Base-by-base conservation (phyloP, 1,140 invertebrate genomes). In the Aleiodes sp. region DNA sequence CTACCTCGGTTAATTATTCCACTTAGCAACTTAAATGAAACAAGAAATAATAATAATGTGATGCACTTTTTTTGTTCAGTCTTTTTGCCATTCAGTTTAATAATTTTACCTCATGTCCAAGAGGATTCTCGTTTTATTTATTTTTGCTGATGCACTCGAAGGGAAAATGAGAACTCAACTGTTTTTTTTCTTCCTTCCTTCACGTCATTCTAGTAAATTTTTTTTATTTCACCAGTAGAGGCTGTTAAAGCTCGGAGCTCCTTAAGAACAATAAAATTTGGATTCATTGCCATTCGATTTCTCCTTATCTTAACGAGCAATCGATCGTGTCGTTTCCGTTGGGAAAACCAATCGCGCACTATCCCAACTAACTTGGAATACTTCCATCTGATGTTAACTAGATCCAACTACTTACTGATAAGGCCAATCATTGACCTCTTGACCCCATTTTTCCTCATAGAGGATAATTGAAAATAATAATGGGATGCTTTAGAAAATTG, bases 281-380 rank as follows among this genome's bases (percentile, higher is more conserved):
- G 56, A 59, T 59, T 59, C 56, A 59, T 59, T 59, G 56, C 56
- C 28, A 12, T 33, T 59, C 56, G 56, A 59, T 59, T 59, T 59
- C 28, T 59, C 56, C 56, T 59, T 59, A 59, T 59, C 56, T 24
- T 59, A 59, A 59, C 56, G 26, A 59, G 56, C 56, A 59, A 59
- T 59, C 56, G 26, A 59, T 59, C 56, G 26, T 16, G 28, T 59
- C 56, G 56, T 59, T 59, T 59, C 26, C 56, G 24, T 59, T 31
- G 2, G 29, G 28, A 33, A 33, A 59, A 59, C 46, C 46, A 52
- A 52, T 52, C 46, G 46, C 21, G 46, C 19, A 24, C 46, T 24
- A 52, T 52, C 46, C 46, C 16, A 6, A 24, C 46, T 24, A 21
- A 52, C 19, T 24, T 52, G 46, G 46, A 52, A 52, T 52, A 52